Evolutionary conservation across 1,140 invertebrate genomes (phyloP), one percentile per base, ranked within the genome.

Genomic region (Riptortus pedestris): DNA sequence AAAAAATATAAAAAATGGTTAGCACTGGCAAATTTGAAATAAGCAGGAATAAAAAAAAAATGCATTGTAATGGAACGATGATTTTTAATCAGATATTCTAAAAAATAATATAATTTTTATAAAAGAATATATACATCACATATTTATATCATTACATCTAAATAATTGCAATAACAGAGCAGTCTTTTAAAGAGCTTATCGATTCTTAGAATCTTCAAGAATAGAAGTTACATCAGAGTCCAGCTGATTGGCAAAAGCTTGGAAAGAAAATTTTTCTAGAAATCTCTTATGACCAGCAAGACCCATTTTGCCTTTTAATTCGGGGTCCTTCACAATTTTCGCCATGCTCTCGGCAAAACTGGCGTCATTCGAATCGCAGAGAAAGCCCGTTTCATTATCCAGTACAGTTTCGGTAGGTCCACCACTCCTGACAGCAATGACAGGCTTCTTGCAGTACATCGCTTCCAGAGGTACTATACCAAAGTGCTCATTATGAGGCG

Each of bases 381-480:
- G 77, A 73, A 85, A 98, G 9, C 97, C 97, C 3, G 95, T 99
- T 5, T 84, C 77, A n/a, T 81, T 83, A 78, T 96, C 77, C 0
- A 87, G 79, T 55, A 99, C 80, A 0, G 96, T 98, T 77, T 99
- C 97, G 4, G 81, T 85, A 0, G 96, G 96, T 1, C 97, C 97
- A 28, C 97, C 97, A 73, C 86, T 93, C 72, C 94, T 91, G 0
- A 91, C 86, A 0, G 96, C 97, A 68, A 99, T 86, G 0, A 99
- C 95, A 20, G 96, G 94, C 71, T 91, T 90, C 27, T 80, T 77
- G 71, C 87, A 84, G 72, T 91, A 93, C 97, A 99, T 99, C 0
- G 96, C 94, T 80, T 99, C 97, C 59, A 99, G 76, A 1, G 97
- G 97, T 7, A 99, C 97, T 72, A 99, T 99, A 4, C 97, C 97